A percentile compares a stretch with the other conserved stretches of the same genome.
Evolutionary conservation across 2,888 invertebrate species (phyloP).

Genomic region (Brachypalpus laphriformis): DNA sequence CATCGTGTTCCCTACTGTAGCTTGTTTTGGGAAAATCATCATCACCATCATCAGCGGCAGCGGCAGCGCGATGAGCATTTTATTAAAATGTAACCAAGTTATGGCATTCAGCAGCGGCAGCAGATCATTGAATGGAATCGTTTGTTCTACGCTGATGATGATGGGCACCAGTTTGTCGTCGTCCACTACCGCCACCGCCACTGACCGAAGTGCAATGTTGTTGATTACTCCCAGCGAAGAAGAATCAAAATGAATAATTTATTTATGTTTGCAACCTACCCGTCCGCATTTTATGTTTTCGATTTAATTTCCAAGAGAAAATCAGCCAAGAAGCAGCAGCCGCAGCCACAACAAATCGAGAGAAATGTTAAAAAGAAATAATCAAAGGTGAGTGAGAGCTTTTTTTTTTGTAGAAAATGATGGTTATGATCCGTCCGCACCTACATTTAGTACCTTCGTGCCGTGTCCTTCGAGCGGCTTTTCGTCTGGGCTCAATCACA

Average conservation of each 20-base stretch:
- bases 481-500: conserved; percentile 7
- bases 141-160: conserved; percentile 54
- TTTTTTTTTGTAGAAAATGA: not conserved
- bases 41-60: not conserved
- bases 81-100: conserved; percentile 28
- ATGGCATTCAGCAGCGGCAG: conserved; percentile 39
- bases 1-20: conserved; percentile 24
- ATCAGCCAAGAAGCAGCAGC: conserved; percentile 62
- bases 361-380: conserved; percentile 73
- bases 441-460: not conserved
- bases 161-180: conserved; percentile 36
- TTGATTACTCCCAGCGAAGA: conserved; percentile 59
- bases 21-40: conserved; percentile 37
- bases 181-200: not conserved
- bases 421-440: conserved; percentile 8
- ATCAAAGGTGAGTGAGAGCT: conserved; percentile 61
- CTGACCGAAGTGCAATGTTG: conserved; percentile 60
- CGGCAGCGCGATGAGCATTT: conserved; percentile 13
- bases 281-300: conserved; percentile 71
- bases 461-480: conserved; percentile 50
- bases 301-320: conserved; percentile 63
- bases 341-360: conserved; percentile 68
- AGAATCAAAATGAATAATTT: conserved; percentile 71
- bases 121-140: conserved; percentile 54
- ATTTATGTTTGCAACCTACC: conserved; percentile 70